Base-by-base conservation (phyloP, 1,140 invertebrate species). In the Drosophila sp. region DNA sequence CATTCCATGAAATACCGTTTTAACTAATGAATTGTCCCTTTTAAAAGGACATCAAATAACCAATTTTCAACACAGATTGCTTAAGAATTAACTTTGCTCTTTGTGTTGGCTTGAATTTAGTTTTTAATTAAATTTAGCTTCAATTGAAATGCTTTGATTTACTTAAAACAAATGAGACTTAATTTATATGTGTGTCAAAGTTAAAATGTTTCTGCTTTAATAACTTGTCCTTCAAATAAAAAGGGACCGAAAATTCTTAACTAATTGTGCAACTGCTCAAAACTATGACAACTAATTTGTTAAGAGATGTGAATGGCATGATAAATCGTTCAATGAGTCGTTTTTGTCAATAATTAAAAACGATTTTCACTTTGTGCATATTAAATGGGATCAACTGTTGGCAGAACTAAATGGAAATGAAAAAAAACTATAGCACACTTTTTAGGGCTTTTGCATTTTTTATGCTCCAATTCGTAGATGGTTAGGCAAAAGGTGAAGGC, bases 391-490 rank as follows among this genome's bases (percentile, higher is more conserved):
- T 6, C 17, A 23, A n/a, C 33, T 33, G 41, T 47, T 47, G 41
- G 33, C 33, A 0, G 8, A 5, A 23, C 17, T 5, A 33, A 33
- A 23, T 17, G 7, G 11, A 30, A 57, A 23, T 17, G 6, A 1
- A 54, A 32, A 8, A 54, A 54, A 63, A 27, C 23, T 47, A n/a
- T 50, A 40, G 33, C 35, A 57, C 11, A 25, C 62, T 54, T 56
- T 64, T 58, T 23, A 35, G 32, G 56, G 50, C 25, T 40, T 40
- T 56, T 57, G 25, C 10, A 30, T 66, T 63, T 78, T 44, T 60
- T 60, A 66, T 65, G 76, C 76, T 75, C 60, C 30, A 66, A 60
- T 74, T 79, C 30, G 58, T 8, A 47, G 10, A 47, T 8, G 8
- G 5, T 6, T 30, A 38, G 11, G 40, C 11, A 30, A 23, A 68